A percentile compares a stretch with the other conserved stretches of the same genome.
phyloP scores from a whole-genome alignment of 2,888 invertebrate genomes.

The Odontocolon sp. region DNA sequence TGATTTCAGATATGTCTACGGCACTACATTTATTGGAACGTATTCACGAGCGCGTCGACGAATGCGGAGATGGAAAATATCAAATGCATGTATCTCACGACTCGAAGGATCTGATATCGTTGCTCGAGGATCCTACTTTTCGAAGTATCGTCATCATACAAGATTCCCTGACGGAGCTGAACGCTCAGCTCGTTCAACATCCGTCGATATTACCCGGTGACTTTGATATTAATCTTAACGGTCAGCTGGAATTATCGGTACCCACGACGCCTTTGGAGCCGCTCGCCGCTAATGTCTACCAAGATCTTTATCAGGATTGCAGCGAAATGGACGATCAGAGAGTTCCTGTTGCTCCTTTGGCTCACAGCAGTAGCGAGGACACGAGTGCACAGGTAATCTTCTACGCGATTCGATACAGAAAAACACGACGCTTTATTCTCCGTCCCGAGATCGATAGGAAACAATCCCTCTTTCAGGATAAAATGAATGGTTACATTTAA shows the following conservation, averaged over 20 bases:
- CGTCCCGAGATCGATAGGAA: too few species aligned
- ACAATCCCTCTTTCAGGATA: too few species aligned
- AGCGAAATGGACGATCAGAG: conserved; percentile 89
- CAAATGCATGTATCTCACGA: conserved; percentile 90
- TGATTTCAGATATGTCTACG: conserved; percentile 89
- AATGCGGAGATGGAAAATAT: conserved; percentile 91
- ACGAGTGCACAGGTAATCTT: conserved; percentile 77
- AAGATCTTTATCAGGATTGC: conserved; percentile 77
- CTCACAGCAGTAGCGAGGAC: conserved; percentile 78
- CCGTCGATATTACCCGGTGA: conserved; percentile 96
- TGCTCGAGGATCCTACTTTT: conserved; percentile 95
- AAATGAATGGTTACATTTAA: too few species aligned
- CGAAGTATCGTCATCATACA: conserved; percentile 94
- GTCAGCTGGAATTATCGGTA: conserved; percentile 80
- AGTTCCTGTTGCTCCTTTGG: conserved; percentile 88
- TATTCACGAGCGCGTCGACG: conserved; percentile 92
- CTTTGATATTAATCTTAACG: conserved; percentile 94
- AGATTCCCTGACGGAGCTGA: conserved; percentile 94
- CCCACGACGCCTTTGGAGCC: conserved; percentile 76
- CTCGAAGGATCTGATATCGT: conserved; percentile 90
- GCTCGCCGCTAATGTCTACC: conserved; percentile 75
- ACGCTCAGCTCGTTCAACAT: conserved; percentile 93
- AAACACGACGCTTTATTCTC: too few species aligned
- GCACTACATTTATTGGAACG: conserved; percentile 94
- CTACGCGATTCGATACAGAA: too few species aligned